Base-by-base conservation (phyloP, 2,797 vertebrate species). In the Cheirogaleus major region DNA sequence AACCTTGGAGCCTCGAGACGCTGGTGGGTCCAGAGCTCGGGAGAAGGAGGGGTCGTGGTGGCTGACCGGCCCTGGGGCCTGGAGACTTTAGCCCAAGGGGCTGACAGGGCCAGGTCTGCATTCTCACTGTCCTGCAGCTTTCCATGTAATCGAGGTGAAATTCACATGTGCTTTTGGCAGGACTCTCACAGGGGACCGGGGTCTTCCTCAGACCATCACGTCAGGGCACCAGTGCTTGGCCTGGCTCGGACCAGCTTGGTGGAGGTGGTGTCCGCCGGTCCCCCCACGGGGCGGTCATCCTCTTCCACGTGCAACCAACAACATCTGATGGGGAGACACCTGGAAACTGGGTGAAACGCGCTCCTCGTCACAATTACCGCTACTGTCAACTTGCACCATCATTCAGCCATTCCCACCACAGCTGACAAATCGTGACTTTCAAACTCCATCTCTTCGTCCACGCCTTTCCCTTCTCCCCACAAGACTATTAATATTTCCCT, bases 281-380 rank as follows among this genome's bases (percentile, higher is more conserved):
- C 25, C 7, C n/a, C 32, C 1, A 11, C 32, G 1, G 1, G 2
- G 15, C 41, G 17, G 10, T 12, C n/a, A 0, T 6, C 11, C 69
- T 12, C 27, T 59, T 2, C 22, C 1, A 0, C 15, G n/a, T 1
- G 27, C 5, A 43, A 2, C 0, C 2, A 17, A 2, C 82, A 11
- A 3, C 18, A 11, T 45, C 70, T 20, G 22, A 30, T 1, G 9
- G 22, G 50, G 38, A 76, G 70, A 67, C 10, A 1, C 69, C 76
- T 32, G 43, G 61, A 41, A 48, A 41, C 38, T 15, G 5, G 2
- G 17, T 22, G 45, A 57, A n/a, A 27, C 20, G 0, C 2, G 7
- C 1, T 38, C 30, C 25, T 67, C 13, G 30, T 48, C 35, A 15
- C 15, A 12, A 35, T 7, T n/a, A 9, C 45, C 2, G 1, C 23